Evolutionary conservation across 2,113 vertebrate species (phyloP).

Genomic region (Chloroceryle aenea): DNA sequence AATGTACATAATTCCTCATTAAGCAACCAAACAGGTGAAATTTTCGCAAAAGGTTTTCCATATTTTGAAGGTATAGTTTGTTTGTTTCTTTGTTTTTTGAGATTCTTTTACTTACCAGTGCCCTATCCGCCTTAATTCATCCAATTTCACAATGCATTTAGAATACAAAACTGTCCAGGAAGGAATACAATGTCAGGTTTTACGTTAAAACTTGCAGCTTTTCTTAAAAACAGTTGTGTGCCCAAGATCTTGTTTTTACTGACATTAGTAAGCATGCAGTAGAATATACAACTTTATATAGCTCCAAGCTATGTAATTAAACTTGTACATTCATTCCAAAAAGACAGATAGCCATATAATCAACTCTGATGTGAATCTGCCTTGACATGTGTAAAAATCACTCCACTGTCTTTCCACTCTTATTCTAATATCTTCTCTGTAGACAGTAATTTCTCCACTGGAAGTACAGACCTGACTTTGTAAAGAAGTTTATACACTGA

Average conservation of each 20-base stretch:
- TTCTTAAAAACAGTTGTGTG: background rate
- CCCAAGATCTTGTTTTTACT: background rate
- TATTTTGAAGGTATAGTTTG: background rate
- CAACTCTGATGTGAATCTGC: background rate
- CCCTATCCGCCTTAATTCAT: background rate
- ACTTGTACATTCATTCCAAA: background rate
- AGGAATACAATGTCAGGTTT: background rate
- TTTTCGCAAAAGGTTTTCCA: accelerated
- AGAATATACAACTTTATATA: background rate
- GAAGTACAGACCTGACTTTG: background rate
- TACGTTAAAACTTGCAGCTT: background rate
- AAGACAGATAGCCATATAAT: background rate
- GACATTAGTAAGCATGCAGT: background rate
- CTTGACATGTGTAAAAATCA: background rate
- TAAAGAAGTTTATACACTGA: background rate
- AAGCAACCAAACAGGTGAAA: background rate
- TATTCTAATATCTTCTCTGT: background rate
- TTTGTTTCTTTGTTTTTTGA: background rate
- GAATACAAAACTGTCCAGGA: background rate
- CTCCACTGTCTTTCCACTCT: background rate
- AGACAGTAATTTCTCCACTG: background rate
- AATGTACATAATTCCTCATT: background rate
- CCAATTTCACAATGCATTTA: background rate
- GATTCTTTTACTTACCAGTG: background rate
- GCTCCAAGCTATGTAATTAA: background rate